Evolutionary conservation across 2,113 vertebrate genomes (phyloP), one percentile per base, ranked within the genome.

Genomic region (Natator depressus): DNA sequence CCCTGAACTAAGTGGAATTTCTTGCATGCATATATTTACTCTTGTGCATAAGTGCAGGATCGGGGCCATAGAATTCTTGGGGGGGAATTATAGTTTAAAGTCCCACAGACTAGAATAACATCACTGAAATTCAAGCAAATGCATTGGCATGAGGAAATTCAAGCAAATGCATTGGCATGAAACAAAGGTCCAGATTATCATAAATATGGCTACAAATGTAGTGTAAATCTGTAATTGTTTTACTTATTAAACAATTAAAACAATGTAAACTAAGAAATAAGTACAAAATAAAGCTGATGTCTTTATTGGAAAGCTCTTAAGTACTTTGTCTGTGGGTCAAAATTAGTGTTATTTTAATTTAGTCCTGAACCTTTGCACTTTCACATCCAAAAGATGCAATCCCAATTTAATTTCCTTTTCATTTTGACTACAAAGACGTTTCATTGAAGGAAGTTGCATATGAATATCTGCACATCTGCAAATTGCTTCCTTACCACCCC

Each of bases 351-450:
- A 83, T 83, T 85, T 85, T 94, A 92, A 94, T 95, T 97, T 92
- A 96, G 86, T 53, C 42, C 3, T 69, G 96, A 97, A 94, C 65
- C 54, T 97, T 88, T 95, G 88, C 91, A 94, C 94, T 96, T 95
- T 97, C 17, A 93, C 62, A 82, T 51, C 85, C 93, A 94, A 97
- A 97, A 72, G 96, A 96, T 91, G 50, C 79, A 96, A 88, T 95
- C 69, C 85, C 69, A 78, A 88, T 93, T 96, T 96, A 93, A 83
- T 97, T 94, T 97, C 87, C 54, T 98, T 97, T 95, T 93, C 51
- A 88, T 85, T 96, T 95, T 89, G 96, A 97, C 87, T 31, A 50
- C 84, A 88, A 42, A 42, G 69, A 4, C 38, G 75, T 97, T 97
- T 96, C 87, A 91, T 69, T 31, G 38, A 93, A 90, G 87, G 94